Evolutionary conservation across 2,797 vertebrate species (phyloP).

Genomic region (Alosa sapidissima): DNA sequence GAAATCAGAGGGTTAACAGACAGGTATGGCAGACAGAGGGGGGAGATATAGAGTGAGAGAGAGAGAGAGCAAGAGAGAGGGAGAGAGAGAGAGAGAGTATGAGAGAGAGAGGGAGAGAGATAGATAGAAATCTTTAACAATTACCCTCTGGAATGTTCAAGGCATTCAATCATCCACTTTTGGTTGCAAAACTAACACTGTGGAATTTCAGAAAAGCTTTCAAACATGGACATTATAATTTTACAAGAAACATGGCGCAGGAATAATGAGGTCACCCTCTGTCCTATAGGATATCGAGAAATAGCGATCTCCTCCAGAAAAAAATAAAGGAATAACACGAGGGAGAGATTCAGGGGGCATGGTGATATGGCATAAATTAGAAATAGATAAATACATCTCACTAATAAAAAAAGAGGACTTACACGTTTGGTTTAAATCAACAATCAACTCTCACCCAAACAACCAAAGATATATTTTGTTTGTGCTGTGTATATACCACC

Average conservation of each 20-base stretch:
- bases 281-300: no score
- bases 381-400: neutral
- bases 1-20: neutral
- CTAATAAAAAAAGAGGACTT: neutral
- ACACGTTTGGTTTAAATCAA: neutral
- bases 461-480: neutral
- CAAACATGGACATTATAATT: no score
- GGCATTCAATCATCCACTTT: no score
- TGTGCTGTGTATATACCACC: neutral
- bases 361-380: neutral
- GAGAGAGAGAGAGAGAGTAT: neutral
- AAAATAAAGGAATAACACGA: no score
- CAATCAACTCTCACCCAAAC: neutral
- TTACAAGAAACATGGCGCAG: no score
- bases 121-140: neutral
- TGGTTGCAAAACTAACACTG: no score
- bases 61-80: neutral
- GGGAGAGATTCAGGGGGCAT: no score
- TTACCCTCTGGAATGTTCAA: no score
- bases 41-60: neutral
- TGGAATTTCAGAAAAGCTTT: no score
- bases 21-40: neutral
- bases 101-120: neutral
- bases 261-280: no score
- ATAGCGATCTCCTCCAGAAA: no score